A percentile compares a stretch with the other conserved stretches of the same genome.
Evolutionary conservation across 2,888 invertebrate genomes (phyloP).

Genomic region (Apodemia mormo): DNA sequence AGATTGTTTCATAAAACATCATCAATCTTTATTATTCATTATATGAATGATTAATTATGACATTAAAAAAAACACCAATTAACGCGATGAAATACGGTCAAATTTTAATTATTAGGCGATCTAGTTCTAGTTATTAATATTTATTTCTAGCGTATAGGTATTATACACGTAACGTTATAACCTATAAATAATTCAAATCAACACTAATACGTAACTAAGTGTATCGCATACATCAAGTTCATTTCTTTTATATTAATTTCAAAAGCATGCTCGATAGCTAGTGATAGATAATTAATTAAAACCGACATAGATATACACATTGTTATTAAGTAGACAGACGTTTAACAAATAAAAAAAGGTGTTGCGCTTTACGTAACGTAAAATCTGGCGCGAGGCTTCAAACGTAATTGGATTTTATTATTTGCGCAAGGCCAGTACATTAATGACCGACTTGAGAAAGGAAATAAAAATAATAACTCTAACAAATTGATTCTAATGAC

Average conservation of each 20-base stretch:
- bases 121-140: not conserved
- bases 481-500: slow-evolving; percentile 31
- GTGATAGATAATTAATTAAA: slow-evolving; percentile 17
- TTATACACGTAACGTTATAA: not conserved
- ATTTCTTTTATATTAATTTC: slow-evolving; percentile 1
- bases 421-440: slow-evolving; percentile 57
- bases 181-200: not conserved
- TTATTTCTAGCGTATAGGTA: not conserved
- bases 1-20: too few relatives aligned
- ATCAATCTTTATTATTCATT: too few relatives aligned
- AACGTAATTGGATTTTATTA: slow-evolving; percentile 58
- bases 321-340: slow-evolving; percentile 14
- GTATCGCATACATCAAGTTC: not conserved
- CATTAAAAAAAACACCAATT: too few relatives aligned
- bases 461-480: slow-evolving; percentile 32
- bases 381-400: slow-evolving; percentile 65
- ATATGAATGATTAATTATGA: too few relatives aligned
- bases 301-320: slow-evolving; percentile 12
- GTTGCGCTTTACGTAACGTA: slow-evolving; percentile 59
- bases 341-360: slow-evolving; percentile 25
- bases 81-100: too few relatives aligned
- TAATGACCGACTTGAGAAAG: slow-evolving; percentile 39
- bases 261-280: not conserved
- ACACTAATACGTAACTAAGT: not conserved
- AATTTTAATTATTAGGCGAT: too few relatives aligned